Evolutionary conservation across 2,797 vertebrate genomes (phyloP).

Genomic region (Micropoecilia bifurca): DNA sequence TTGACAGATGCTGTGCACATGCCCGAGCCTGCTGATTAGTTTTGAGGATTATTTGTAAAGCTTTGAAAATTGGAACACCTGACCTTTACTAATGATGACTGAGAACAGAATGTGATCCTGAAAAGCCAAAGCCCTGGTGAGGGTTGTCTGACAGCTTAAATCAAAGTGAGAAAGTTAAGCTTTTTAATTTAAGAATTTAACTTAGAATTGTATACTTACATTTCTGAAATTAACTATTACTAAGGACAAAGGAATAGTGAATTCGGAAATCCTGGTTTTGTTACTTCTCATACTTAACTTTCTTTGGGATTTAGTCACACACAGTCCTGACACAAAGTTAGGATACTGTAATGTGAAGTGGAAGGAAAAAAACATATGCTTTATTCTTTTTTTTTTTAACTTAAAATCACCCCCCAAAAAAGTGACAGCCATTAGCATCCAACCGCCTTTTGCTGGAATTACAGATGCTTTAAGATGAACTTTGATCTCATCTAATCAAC

Average conservation of each 20-base stretch:
- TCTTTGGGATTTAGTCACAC: not conserved
- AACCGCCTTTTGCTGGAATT: not conserved
- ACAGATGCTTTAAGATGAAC: not conserved
- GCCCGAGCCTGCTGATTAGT: not conserved
- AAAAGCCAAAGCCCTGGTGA: not conserved
- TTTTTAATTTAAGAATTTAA: not conserved
- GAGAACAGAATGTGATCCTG: not conserved
- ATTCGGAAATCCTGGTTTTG: not conserved
- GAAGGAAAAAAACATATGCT: not conserved
- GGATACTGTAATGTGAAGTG: not conserved
- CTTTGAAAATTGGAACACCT: not conserved
- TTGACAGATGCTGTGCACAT: not conserved
- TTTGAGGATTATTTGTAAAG: constrained; percentile 4
- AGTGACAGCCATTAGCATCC: not conserved
- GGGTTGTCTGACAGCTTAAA: not conserved
- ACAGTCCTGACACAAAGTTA: not conserved
- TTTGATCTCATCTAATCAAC: not conserved
- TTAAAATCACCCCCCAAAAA: not conserved
- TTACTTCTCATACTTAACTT: not conserved
- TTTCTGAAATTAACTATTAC: not conserved
- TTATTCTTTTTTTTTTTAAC: not conserved
- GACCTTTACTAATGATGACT: constrained; percentile 5
- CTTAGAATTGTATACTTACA: not conserved
- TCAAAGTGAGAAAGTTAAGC: not conserved
- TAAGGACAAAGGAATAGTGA: not conserved